Base-by-base conservation (phyloP, 1,140 invertebrate genomes). In the Campoletis sonorensis region DNA sequence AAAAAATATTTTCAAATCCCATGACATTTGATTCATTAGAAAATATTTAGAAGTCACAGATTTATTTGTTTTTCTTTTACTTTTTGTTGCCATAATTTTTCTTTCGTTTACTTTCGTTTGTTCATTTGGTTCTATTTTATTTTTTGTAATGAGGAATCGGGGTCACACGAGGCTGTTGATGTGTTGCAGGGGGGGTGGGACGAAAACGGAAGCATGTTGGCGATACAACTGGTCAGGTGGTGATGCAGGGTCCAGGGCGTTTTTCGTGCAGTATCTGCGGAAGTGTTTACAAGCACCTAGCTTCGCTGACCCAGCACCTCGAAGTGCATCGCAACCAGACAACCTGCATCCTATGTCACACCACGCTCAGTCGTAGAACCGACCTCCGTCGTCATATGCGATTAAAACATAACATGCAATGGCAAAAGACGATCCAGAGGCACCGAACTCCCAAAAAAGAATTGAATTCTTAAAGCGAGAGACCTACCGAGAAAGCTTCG, bases 291-390 rank as follows among this genome's bases (percentile, higher is more conserved):
- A 92, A 91, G 88, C 91, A 92, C 88, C 91, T 92, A 81, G 91
- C 91, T 88, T 92, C 91, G 88, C 89, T 93, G 86, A 93, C 92
- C 85, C 92, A 93, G 89, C 93, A 93, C 89, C 91, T 92, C 58
- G 92, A 93, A 89, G 91, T 93, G 88, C 93, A 93, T 90, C 91
- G 91, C 85, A 93, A 93, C 87, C 92, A 93, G 87, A 93, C 93
- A 84, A 91, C 90, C 86, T 93, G 92, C 90, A 90, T 92, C 83
- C 88, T 93, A 84, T 93, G 92, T 88, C 88, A 92, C 86, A 92
- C 92, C 87, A 92, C 91, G 86, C 92, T 93, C 88, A 93, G 92
- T 90, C 91, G 92, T 90, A 92, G 90, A 91, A 92, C 91, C 87
- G 91, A 92, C 86, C 88, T 92, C 87, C 90, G 91, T 85, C 91